Evolutionary conservation across 2,888 invertebrate species (phyloP).

Genomic region (Pteria penguin): DNA sequence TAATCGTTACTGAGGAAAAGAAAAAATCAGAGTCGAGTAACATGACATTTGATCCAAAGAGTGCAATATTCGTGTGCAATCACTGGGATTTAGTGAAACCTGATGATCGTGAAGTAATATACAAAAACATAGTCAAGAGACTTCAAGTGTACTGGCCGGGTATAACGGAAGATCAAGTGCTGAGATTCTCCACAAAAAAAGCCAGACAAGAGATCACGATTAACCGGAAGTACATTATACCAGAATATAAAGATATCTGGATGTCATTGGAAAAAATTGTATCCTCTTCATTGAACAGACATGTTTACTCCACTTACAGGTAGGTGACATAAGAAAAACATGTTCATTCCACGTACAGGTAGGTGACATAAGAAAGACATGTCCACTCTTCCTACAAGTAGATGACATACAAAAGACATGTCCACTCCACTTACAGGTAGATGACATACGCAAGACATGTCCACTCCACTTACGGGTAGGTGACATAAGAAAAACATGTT

Average conservation of each 20-base stretch:
- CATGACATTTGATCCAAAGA: slow-evolving; percentile 58
- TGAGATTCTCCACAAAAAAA: slow-evolving; percentile 52
- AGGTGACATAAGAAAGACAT: too few species aligned
- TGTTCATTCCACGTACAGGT: not conserved
- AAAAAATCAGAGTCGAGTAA: slow-evolving; percentile 25
- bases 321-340: slow-evolving; percentile 42
- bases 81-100: slow-evolving; percentile 69
- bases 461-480: not conserved
- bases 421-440: slow-evolving; percentile 69
- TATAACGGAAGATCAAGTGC: slow-evolving; percentile 60
- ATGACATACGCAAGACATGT: slow-evolving; percentile 8
- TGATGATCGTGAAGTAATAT: slow-evolving; percentile 57
- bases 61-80: slow-evolving; percentile 74
- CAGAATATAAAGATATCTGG: slow-evolving; percentile 55
- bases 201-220: slow-evolving; percentile 42
- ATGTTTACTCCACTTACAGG: slow-evolving; percentile 67
- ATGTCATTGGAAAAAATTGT: slow-evolving; percentile 61
- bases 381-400: too few species aligned
- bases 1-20: slow-evolving; percentile 58
- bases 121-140: slow-evolving; percentile 59
- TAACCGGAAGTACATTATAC: slow-evolving; percentile 55
- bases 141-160: slow-evolving; percentile 67
- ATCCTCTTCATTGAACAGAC: slow-evolving; percentile 55
- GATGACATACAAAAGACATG: slow-evolving; percentile 59
- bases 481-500: too few species aligned